Evolutionary conservation across 2,797 vertebrate species (phyloP).

Genomic region (Spinibarbus caldwelli): DNA sequence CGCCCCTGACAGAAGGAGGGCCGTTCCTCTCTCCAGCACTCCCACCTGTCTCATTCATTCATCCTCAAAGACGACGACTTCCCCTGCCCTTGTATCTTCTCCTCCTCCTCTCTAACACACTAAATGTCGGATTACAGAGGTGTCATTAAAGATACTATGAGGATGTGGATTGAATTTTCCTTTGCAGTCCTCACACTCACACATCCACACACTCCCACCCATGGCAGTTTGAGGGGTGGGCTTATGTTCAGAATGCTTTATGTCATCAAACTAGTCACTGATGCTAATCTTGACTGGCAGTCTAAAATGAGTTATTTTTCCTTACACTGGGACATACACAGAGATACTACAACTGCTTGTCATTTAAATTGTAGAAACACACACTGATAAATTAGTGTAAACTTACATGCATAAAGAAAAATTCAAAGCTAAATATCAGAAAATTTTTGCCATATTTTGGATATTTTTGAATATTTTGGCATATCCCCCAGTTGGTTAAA

Average conservation of each 20-base stretch:
- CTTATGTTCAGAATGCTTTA: background rate
- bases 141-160: background rate
- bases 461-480: too few relatives aligned
- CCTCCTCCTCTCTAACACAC: background rate
- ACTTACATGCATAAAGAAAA: background rate
- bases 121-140: constrained; percentile 3
- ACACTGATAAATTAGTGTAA: background rate
- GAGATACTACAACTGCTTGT: background rate
- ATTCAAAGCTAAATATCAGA: background rate
- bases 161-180: background rate
- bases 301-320: background rate
- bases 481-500: background rate
- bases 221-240: background rate
- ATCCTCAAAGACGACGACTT: constrained; percentile 22
- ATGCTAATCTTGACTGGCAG: background rate
- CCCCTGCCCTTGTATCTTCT: constrained; percentile 5
- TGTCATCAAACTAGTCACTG: background rate
- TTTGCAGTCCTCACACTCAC: background rate
- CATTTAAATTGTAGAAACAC: background rate
- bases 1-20: constrained; percentile 52
- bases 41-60: constrained; percentile 49
- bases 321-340: background rate
- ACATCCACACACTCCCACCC: background rate
- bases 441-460: background rate
- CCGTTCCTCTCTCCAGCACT: constrained; percentile 47